These are phyloP conservation scores for Notarius quadriscutis DNA, from an alignment of 2,113 vertebrate species.

Conservation along the genomic window DNA sequence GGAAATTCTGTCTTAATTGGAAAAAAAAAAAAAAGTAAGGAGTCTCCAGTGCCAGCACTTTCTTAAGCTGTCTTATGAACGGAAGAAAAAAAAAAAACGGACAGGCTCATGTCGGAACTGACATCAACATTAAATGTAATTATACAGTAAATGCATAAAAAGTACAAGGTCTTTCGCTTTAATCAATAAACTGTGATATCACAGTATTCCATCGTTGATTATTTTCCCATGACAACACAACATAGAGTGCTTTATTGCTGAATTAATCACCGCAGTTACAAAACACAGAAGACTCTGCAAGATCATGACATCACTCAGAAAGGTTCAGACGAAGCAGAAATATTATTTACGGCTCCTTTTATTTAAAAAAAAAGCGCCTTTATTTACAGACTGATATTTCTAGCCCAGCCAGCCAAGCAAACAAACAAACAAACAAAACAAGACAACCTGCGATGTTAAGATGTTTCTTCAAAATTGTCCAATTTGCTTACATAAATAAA, in stretches of 20 bases:
- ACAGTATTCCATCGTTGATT: not conserved
- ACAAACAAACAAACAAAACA: not conserved
- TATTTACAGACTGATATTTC: too few relatives aligned
- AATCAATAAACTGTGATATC: not conserved
- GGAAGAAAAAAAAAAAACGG: not conserved
- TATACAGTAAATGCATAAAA: not conserved
- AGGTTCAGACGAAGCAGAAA: not conserved
- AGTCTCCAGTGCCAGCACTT: not conserved
- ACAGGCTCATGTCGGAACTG: not conserved
- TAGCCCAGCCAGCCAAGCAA: too few relatives aligned
- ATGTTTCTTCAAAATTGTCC: not conserved
- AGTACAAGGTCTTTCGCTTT: not conserved
- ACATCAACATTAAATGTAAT: not conserved
- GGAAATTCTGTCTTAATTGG: too few relatives aligned
- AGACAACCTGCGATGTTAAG: not conserved
- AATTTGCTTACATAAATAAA: not conserved
- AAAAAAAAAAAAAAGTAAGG: not conserved
- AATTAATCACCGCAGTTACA: not conserved
- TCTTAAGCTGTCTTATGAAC: not conserved
- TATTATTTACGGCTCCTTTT: not conserved
- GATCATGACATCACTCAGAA: not conserved
- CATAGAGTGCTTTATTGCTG: not conserved
- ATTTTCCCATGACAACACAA: not conserved
- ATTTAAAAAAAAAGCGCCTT: not conserved
- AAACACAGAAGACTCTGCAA: not conserved